phyloP scores from a whole-genome alignment of 2,113 vertebrate genomes.

The Tetraodon nigroviridis region DNA sequence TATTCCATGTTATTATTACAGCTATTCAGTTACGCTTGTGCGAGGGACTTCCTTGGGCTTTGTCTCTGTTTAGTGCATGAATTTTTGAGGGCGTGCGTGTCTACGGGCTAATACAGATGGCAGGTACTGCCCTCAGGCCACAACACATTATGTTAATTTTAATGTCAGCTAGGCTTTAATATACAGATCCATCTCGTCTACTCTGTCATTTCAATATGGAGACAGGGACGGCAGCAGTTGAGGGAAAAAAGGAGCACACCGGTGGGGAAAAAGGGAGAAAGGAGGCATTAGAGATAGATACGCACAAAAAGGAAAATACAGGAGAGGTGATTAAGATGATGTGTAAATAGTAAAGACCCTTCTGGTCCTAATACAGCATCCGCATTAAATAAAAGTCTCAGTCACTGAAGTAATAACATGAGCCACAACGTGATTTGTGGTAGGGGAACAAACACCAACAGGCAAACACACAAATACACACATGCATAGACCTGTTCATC shows the following conservation, averaged over 20 bases:
- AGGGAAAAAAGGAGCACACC: constrained; percentile 23
- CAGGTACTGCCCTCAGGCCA: constrained; percentile 97
- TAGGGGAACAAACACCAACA: constrained; percentile 2
- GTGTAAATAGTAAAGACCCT: constrained; percentile 48
- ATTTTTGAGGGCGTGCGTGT: constrained; percentile 62
- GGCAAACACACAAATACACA: constrained; percentile 16
- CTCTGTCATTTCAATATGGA: constrained; percentile 95
- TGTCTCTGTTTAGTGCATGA: constrained; percentile 22
- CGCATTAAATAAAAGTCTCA: constrained; percentile 47
- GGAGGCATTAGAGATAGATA: constrained; percentile 43
- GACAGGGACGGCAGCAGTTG: constrained; percentile 53
- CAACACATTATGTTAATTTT: constrained; percentile 99
- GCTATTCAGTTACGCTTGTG: not conserved
- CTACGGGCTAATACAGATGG: constrained; percentile 95
- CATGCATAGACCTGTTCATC: constrained; percentile 23
- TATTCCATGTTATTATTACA: too few relatives aligned
- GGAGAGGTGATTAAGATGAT: constrained; percentile 38
- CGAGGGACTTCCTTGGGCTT: constrained; percentile 13
- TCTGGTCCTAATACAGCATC: constrained; percentile 38
- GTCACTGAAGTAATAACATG: constrained; percentile 48
- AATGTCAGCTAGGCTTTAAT: constrained; percentile 99
- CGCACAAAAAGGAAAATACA: constrained; percentile 37
- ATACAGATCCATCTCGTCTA: constrained; percentile 99
- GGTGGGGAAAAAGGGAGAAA: constrained; percentile 4
- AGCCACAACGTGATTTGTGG: constrained; percentile 46